Percentiles rank a stretch among this genome's conserved stretches.
phyloP scores from a whole-genome alignment of 2,113 vertebrate species.

The Lutjanus erythropterus region DNA sequence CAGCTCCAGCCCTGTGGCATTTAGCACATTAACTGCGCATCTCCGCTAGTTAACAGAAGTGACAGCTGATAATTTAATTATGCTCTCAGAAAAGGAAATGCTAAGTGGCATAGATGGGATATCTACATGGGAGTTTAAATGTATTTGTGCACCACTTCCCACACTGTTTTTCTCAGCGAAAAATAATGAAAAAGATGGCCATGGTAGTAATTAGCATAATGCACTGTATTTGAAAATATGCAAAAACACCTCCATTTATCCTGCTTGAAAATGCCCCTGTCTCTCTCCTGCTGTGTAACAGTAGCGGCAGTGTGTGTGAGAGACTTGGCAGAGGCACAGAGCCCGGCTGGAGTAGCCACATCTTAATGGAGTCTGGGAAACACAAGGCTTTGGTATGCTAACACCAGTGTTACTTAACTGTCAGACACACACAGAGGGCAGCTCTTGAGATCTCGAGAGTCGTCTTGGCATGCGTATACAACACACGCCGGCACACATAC shows the following conservation, averaged over 20 bases:
- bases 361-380: slow-evolving; percentile 74
- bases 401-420: slow-evolving; percentile 67
- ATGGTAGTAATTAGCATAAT: background rate
- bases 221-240: slow-evolving; percentile 13
- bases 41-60: slow-evolving; percentile 52
- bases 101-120: slow-evolving; percentile 28
- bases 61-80: slow-evolving; percentile 75
- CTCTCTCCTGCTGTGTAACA: slow-evolving; percentile 28
- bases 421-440: slow-evolving; percentile 65
- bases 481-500: slow-evolving; percentile 24
- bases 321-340: slow-evolving; percentile 56
- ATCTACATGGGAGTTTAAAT: slow-evolving; percentile 12
- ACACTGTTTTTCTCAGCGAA: background rate
- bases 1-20: slow-evolving; percentile 53
- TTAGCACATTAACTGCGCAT: slow-evolving; percentile 67
- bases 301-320: slow-evolving; percentile 40
- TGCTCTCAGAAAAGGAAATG: slow-evolving; percentile 49
- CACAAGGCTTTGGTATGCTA: slow-evolving; percentile 75
- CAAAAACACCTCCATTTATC: slow-evolving; percentile 23
- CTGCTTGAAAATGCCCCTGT: background rate
- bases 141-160: slow-evolving; percentile 23
- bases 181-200: background rate
- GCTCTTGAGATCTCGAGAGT: slow-evolving; percentile 69
- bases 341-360: slow-evolving; percentile 54
- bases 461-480: slow-evolving; percentile 48